Conservation (phyloP, 2,888 invertebrate species). For the Tetragnatha montana region DNA sequence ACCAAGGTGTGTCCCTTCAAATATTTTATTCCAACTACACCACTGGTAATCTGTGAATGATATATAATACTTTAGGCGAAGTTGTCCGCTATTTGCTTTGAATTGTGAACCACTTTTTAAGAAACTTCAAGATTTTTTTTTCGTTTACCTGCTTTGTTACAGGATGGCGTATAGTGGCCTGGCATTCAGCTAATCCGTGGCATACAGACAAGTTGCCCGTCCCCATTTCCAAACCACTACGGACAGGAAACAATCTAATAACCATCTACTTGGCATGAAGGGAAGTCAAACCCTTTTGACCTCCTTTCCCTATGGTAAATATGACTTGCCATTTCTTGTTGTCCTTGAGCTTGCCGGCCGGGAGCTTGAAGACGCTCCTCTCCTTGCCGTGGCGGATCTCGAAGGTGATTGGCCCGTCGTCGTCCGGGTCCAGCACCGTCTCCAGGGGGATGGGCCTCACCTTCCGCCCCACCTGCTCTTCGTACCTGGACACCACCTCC, state of each 20-base stretch:
- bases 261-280: slow-evolving; percentile 67
- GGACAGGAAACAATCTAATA: slow-evolving; percentile 12
- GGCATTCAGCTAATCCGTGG: too few species aligned
- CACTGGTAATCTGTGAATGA: too few species aligned
- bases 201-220: too few species aligned
- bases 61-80: too few species aligned
- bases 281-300: slow-evolving; percentile 33
- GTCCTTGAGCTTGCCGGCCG: slow-evolving; percentile 89
- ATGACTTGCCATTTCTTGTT: slow-evolving; percentile 94
- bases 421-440: slow-evolving; percentile 61
- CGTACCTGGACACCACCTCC: slow-evolving; percentile 53
- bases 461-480: slow-evolving; percentile 64
- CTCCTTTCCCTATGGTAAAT: slow-evolving; percentile 82
- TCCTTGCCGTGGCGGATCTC: slow-evolving; percentile 80
- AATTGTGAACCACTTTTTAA: too few species aligned
- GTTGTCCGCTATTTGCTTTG: too few species aligned
- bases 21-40: too few species aligned
- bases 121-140: too few species aligned
- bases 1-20: too few species aligned
- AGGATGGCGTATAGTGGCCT: too few species aligned
- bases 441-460: slow-evolving; percentile 60
- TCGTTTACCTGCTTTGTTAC: too few species aligned
- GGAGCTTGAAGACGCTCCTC: slow-evolving; percentile 87
- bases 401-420: slow-evolving; percentile 72
- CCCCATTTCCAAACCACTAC: not conserved